These are phyloP conservation scores for Dendrocincla fuliginosa DNA, from an alignment of 2,797 vertebrate species.

Conservation along the genomic window DNA sequence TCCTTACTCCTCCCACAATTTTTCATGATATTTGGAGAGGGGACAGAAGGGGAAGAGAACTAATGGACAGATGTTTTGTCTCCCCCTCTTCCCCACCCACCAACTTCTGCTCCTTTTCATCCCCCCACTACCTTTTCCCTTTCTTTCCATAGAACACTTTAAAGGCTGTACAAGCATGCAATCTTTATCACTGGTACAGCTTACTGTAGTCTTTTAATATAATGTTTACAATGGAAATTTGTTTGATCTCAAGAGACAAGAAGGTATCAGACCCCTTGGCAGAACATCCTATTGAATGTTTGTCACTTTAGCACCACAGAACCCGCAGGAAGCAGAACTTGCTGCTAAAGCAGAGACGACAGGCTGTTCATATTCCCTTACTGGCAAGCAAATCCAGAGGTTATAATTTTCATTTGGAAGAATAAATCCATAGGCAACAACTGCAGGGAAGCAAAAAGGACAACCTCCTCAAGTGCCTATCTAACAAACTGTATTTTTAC, in stretches of 20 bases:
- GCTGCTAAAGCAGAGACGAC: background rate
- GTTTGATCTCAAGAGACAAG: background rate
- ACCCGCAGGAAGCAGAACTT: conserved; percentile 13
- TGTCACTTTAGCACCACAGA: background rate
- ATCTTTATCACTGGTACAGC: background rate
- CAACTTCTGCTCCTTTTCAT: background rate
- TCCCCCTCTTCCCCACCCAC: accelerated
- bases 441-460: background rate
- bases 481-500: background rate
- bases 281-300: background rate
- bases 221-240: background rate
- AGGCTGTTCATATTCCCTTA: background rate
- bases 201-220: background rate
- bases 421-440: background rate
- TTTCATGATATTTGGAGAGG: background rate
- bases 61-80: background rate
- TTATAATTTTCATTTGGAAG: background rate
- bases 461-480: background rate
- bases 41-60: background rate
- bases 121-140: background rate
- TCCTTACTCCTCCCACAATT: background rate
- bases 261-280: background rate
- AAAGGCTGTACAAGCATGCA: background rate
- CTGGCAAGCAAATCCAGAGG: background rate
- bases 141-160: background rate